phyloP scores from a whole-genome alignment of 1,140 invertebrate genomes.

The Metopolophium dirhodum region DNA sequence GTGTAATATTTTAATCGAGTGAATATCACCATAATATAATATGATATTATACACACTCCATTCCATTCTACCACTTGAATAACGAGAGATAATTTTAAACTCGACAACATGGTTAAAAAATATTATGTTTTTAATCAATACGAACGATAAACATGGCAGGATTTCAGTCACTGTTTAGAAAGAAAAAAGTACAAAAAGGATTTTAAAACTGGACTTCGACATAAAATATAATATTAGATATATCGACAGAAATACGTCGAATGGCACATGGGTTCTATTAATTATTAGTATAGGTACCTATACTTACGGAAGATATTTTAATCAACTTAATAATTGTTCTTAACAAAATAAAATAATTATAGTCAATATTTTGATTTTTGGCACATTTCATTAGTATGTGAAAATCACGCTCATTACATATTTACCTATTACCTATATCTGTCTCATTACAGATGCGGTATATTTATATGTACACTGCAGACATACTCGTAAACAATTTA shows the following conservation, averaged over 20 bases:
- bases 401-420: background rate
- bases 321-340: background rate
- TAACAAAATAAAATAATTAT: background rate
- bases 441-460: background rate
- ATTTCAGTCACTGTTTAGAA: constrained; percentile 1
- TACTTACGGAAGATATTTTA: background rate
- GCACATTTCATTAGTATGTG: background rate
- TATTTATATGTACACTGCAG: background rate
- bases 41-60: background rate
- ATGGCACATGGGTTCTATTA: background rate
- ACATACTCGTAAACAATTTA: background rate
- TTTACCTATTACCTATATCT: background rate
- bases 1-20: background rate
- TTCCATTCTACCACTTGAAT: background rate
- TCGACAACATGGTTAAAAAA: background rate
- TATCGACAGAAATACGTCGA: background rate
- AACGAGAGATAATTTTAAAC: background rate
- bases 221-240: background rate
- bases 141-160: background rate
- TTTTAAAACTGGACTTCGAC: background rate
- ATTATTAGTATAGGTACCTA: background rate
- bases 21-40: background rate
- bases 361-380: constrained; percentile 28
- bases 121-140: constrained; percentile 3
- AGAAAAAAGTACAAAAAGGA: background rate